Base-by-base conservation (phyloP, 2,888 invertebrate genomes). In the Thereva nobilitata region DNA sequence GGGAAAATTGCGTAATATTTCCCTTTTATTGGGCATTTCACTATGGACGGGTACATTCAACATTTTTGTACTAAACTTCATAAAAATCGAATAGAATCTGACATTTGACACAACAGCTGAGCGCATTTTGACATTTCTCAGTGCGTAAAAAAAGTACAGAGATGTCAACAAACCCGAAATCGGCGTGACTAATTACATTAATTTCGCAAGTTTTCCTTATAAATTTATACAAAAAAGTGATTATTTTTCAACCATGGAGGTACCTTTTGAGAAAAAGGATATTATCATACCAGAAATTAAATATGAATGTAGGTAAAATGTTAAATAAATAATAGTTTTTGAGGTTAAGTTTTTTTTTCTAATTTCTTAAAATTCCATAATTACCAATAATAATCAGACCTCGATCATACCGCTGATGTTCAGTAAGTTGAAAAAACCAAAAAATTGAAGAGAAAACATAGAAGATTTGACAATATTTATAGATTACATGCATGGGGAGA, bases 341-440 rank as follows among this genome's bases (percentile, higher is more conserved):
- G 50, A 49, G 63, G 23, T 23, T 23, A 23, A 23, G 23, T 23
- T 23, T 23, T 23, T 35, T 2, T 9, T 45, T 9, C 3, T 47
- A 5, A 7, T 44, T 7, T 44, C 52, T 53, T 53, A 44, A 12
- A 34, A 3, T 45, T 37, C 4, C 10, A 37, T 38, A 40, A 4
- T 37, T 12, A 9, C 8, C 7, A 37, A 5, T 5, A n/a, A 37
- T 8, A 38, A 34, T 8, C 84, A 94, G 94, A 93, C 86, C 84
- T 98, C 79, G 98, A 98, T 78, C 97, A 98, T 79, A 96, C 97
- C 40, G 97, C 98, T 12, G 98, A 98, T 83, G 93, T 98, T n/a
- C 98, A 98, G 93, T 95, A 85, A 90, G 93, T n/a, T 40, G 7
- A 37, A 45, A 63, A 5, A 57, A 2, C 47, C 4, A 35, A 5